These are phyloP conservation scores for Chionomys nivalis DNA, from an alignment of 2,113 vertebrate species.

Conservation along the genomic window DNA sequence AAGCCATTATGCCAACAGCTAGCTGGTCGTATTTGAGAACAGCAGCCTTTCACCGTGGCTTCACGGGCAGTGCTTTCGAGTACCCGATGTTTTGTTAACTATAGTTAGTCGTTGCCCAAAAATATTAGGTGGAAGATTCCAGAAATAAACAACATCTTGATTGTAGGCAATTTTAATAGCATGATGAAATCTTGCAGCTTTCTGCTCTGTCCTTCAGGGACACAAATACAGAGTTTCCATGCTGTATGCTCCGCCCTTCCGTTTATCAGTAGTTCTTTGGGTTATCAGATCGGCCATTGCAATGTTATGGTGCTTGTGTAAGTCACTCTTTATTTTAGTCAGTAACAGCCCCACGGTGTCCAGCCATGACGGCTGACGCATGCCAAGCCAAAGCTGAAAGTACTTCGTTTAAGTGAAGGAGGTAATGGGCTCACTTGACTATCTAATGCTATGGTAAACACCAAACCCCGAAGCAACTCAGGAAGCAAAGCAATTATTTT, in stretches of 20 bases:
- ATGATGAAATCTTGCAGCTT: not conserved
- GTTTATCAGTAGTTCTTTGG: accelerated
- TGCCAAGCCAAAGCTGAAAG: no score
- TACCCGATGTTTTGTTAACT: not conserved
- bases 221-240: accelerated
- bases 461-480: not conserved
- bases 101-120: not conserved
- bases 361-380: not conserved
- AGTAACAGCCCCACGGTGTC: not conserved
- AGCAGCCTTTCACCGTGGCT: not conserved
- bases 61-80: not conserved
- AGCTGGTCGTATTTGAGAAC: not conserved
- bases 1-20: not conserved
- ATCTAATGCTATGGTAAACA: not conserved
- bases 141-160: not conserved
- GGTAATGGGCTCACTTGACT: not conserved
- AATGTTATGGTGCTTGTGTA: no score
- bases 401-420: not conserved
- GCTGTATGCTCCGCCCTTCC: not conserved
- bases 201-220: not conserved
- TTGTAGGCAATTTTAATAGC: not conserved
- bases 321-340: not conserved
- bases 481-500: not conserved
- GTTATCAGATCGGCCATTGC: accelerated
- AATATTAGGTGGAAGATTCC: not conserved